These are phyloP conservation scores for Camelus bactrianus DNA, from an alignment of 2,113 vertebrate genomes.

Conservation along the genomic window DNA sequence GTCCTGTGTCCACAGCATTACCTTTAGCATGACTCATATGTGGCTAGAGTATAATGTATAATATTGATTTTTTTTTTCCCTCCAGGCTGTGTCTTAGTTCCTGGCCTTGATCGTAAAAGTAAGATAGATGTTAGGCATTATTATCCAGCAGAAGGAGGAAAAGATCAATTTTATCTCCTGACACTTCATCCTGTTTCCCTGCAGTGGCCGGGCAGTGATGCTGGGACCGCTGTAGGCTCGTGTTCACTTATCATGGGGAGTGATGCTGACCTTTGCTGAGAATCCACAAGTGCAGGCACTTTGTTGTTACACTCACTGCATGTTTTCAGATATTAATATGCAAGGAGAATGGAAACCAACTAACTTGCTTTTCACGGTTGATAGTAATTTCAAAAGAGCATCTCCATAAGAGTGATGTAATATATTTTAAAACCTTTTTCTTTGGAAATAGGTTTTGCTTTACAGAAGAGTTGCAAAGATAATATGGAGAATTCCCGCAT, in stretches of 20 bases:
- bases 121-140: constrained; percentile 85
- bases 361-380: not conserved
- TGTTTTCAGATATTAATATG: constrained; percentile 20
- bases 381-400: not conserved
- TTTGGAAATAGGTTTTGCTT: not conserved
- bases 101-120: constrained; percentile 85
- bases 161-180: constrained; percentile 85
- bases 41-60: constrained; percentile 79
- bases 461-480: not conserved
- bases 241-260: constrained; percentile 75
- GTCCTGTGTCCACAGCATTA: constrained; percentile 50
- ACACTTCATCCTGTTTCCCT: constrained; percentile 71
- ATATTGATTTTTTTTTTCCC: constrained; percentile 64
- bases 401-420: not conserved
- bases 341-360: not conserved
- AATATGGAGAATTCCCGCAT: not conserved
- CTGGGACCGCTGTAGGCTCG: constrained; percentile 49
- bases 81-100: constrained; percentile 77
- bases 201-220: constrained; percentile 1
- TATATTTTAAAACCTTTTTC: not conserved
- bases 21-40: constrained; percentile 71
- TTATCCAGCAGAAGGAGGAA: constrained; percentile 80
- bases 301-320: not conserved
- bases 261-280: constrained; percentile 62
- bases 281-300: constrained; percentile 55